Conservation (phyloP, 2,113 vertebrate species). For the Mustela nigripes region DNA sequence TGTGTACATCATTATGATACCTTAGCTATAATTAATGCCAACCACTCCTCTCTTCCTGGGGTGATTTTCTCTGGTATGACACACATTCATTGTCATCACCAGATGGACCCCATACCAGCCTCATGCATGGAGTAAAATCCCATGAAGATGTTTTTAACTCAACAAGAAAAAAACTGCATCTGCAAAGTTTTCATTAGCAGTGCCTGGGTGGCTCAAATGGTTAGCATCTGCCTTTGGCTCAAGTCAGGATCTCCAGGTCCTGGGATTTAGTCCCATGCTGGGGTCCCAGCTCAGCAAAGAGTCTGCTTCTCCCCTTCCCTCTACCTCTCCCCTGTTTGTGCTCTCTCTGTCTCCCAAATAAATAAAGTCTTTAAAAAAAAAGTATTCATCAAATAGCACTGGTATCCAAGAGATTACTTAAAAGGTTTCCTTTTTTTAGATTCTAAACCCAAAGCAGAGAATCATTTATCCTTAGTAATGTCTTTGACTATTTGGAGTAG, state of each 20-base stretch:
- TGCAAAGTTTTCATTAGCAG: background rate
- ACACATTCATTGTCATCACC: background rate
- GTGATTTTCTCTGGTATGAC: background rate
- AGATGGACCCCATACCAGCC: background rate
- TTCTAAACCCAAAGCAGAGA: conserved; percentile 41
- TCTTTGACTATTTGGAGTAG: background rate
- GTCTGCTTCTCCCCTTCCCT: too few relatives aligned
- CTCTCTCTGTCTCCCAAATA: too few relatives aligned
- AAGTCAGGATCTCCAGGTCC: too few relatives aligned
- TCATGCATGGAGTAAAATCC: background rate
- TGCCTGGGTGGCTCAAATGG: too few relatives aligned
- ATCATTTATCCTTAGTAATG: background rate
- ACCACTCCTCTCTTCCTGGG: background rate
- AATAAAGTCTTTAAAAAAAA: background rate
- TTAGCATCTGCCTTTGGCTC: too few relatives aligned
- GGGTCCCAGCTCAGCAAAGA: too few relatives aligned
- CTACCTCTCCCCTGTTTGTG: too few relatives aligned
- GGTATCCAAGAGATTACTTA: background rate
- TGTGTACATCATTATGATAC: background rate
- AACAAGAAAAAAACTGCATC: background rate
- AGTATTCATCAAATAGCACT: background rate
- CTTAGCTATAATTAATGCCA: background rate
- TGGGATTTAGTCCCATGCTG: too few relatives aligned
- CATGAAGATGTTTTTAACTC: background rate
- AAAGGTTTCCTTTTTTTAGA: background rate